Conservation (phyloP, 2,888 invertebrate species). For the Caenorhabditis doughertyi region DNA sequence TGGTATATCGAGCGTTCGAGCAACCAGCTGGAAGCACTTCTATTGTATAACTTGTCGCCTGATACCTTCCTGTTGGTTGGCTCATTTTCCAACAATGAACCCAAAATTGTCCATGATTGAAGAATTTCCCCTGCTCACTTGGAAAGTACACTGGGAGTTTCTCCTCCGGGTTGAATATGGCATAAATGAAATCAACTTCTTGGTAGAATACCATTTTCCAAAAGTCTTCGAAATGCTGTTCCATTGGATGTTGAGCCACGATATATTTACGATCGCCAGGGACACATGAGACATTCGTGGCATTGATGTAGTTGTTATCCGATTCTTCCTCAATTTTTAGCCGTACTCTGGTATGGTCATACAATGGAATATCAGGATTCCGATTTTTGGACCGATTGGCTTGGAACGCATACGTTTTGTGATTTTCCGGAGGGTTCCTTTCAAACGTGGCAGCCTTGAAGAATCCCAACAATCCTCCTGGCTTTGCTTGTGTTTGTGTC, state of each 20-base stretch:
- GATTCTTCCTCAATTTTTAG: constrained; percentile 38
- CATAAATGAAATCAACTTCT: constrained; percentile 47
- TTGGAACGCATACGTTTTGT: constrained; percentile 41
- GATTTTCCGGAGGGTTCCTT: constrained; percentile 12
- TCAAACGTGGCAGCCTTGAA: constrained; percentile 25
- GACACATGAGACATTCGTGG: constrained; percentile 13
- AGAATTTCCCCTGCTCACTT: constrained; percentile 39
- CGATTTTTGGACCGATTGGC: constrained; percentile 38
- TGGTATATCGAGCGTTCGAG: constrained; percentile 53
- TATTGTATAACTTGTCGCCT: constrained; percentile 27
- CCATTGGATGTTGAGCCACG: constrained; percentile 61
- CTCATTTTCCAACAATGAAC: constrained; percentile 52
- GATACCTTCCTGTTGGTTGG: constrained; percentile 10
- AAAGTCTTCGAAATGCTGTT: constrained; percentile 52
- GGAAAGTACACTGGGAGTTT: constrained; percentile 57
- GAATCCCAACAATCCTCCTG: constrained; percentile 18
- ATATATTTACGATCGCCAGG: constrained; percentile 41
- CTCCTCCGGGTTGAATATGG: constrained; percentile 39
- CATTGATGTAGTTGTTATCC: constrained; percentile 53
- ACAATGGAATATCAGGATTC: constrained; percentile 38
- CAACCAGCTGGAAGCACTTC: constrained; percentile 55
- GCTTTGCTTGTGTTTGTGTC: constrained; percentile 24
- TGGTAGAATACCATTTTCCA: constrained; percentile 65
- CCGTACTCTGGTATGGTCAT: constrained; percentile 33
- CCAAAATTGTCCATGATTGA: constrained; percentile 56